phyloP scores from a whole-genome alignment of 2,113 vertebrate species.

The Osmerus eperlanus region DNA sequence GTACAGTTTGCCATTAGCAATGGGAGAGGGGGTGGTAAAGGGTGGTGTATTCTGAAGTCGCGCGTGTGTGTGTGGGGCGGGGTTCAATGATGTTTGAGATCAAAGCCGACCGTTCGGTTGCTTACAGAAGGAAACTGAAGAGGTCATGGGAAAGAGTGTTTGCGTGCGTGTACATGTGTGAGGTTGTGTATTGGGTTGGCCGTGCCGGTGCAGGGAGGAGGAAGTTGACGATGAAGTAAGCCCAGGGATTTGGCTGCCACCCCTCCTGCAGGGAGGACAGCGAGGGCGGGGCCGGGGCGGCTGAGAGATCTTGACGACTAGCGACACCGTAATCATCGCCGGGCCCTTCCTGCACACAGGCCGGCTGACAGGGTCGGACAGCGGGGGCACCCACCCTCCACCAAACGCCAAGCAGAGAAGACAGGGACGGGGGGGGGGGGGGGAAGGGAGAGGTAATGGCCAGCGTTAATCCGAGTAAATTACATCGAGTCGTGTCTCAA shows the following conservation, averaged over 20 bases:
- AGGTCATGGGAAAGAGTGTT: background rate
- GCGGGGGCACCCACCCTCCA: conserved; percentile 11
- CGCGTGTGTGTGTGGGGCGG: background rate
- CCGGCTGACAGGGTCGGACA: conserved; percentile 62
- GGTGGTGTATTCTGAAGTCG: background rate
- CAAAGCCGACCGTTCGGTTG: background rate
- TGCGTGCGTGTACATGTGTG: background rate
- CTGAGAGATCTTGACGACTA: conserved; percentile 62
- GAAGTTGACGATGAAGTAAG: conserved; percentile 18
- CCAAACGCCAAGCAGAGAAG: conserved; percentile 37
- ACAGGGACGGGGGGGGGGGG: conserved; percentile 46
- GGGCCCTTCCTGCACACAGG: conserved; percentile 67
- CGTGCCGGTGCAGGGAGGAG: conserved; percentile 3
- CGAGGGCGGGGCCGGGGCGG: background rate
- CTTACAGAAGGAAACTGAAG: background rate
- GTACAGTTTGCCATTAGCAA: background rate
- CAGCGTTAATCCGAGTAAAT: conserved; percentile 71
- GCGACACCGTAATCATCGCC: conserved; percentile 71
- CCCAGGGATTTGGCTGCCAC: background rate
- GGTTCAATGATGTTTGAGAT: too few relatives aligned
- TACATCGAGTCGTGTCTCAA: conserved; percentile 61
- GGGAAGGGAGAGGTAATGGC: conserved; percentile 56
- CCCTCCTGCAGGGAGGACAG: background rate
- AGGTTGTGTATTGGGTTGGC: too few relatives aligned
- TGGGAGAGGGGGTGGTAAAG: conserved; percentile 10